Percentiles rank a stretch among this genome's conserved stretches.
phyloP scores from a whole-genome alignment of 1,140 invertebrate species.

The Heliconius hewitsoni region DNA sequence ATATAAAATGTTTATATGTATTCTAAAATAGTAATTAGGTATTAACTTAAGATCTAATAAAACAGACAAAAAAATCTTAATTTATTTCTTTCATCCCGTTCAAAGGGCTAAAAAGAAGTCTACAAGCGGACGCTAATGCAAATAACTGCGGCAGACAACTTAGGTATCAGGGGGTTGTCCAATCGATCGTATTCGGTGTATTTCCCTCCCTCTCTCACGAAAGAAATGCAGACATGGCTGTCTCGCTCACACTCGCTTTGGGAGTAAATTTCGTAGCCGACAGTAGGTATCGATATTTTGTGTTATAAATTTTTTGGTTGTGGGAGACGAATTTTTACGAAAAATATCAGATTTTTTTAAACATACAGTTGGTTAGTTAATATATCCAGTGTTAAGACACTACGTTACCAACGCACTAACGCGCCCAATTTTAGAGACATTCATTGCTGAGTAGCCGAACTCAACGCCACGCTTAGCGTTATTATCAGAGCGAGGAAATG shows the following conservation, averaged over 20 bases:
- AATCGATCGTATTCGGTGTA: constrained; percentile 70
- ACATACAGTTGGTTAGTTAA: background rate
- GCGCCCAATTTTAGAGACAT: no score
- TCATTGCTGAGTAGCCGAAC: no score
- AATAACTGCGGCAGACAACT: constrained; percentile 47
- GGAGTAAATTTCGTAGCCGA: constrained; percentile 31
- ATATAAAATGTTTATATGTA: background rate
- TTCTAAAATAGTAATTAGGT: background rate
- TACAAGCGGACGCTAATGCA: constrained; percentile 43
- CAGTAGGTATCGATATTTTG: constrained; percentile 51
- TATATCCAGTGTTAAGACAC: no score
- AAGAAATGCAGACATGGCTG: constrained; percentile 26
- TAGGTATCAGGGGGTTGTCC: constrained; percentile 65
- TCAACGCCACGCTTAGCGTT: no score
- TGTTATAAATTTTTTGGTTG: background rate
- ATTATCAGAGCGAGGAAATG: no score
- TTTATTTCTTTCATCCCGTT: background rate
- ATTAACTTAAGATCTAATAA: background rate
- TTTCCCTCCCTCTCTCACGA: constrained; percentile 43
- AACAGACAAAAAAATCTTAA: background rate
- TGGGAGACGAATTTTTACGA: background rate
- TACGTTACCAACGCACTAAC: no score
- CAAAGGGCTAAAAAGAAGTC: background rate
- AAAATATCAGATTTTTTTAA: background rate
- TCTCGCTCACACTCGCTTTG: constrained; percentile 38